phyloP scores from a whole-genome alignment of 2,113 vertebrate species.

The Prunella fulvescens region DNA sequence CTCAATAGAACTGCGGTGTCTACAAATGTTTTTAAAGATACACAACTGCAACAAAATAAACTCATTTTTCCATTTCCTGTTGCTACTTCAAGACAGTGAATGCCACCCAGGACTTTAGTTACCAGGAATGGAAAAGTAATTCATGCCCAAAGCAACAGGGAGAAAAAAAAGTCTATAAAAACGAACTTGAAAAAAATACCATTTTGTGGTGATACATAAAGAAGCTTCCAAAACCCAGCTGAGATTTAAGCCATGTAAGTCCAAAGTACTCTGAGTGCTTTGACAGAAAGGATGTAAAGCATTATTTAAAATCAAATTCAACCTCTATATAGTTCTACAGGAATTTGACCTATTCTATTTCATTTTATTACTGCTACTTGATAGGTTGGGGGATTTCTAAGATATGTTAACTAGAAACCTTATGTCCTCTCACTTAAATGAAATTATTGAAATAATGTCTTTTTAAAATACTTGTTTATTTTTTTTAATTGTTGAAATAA shows the following conservation, averaged over 20 bases:
- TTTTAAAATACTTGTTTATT: not conserved
- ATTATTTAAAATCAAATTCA: slow-evolving; percentile 31
- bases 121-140: slow-evolving; percentile 33
- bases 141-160: slow-evolving; percentile 21
- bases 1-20: not conserved
- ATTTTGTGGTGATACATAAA: slow-evolving; percentile 19
- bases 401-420: not conserved
- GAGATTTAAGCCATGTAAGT: slow-evolving; percentile 26
- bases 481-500: not conserved
- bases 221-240: slow-evolving; percentile 12
- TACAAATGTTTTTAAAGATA: not conserved
- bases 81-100: not conserved
- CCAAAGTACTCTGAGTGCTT: slow-evolving; percentile 16
- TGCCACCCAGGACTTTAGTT: slow-evolving; percentile 18
- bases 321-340: not conserved
- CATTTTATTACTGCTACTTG: not conserved
- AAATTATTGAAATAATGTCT: not conserved
- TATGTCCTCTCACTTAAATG: not conserved
- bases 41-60: not conserved
- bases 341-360: not conserved
- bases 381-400: not conserved
- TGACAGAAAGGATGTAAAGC: slow-evolving; percentile 26
- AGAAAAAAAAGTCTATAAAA: not conserved
- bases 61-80: slow-evolving; percentile 14
- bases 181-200: not conserved